Evolutionary conservation across 2,113 vertebrate genomes (phyloP).

Genomic region (Eulemur rufifrons): DNA sequence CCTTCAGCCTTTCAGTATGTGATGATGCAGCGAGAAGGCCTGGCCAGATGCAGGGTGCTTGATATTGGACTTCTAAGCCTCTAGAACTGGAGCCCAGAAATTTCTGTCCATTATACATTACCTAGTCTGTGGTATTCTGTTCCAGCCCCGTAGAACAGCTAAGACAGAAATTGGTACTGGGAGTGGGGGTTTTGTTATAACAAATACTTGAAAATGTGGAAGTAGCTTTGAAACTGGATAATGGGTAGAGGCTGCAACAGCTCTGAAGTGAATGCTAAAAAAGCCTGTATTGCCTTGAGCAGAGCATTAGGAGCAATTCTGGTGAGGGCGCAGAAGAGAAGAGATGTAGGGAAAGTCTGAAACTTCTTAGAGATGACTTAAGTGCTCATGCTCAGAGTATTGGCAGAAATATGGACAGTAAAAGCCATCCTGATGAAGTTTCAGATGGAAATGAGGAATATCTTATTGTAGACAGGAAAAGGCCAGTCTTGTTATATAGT

Average conservation of each 20-base stretch:
- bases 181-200: neutral
- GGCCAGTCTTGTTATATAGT: neutral
- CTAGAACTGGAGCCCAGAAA: neutral
- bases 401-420: neutral
- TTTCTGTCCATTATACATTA: neutral
- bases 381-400: no score
- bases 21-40: neutral
- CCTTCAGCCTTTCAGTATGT: neutral
- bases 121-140: neutral
- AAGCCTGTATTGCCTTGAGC: neutral
- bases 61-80: neutral
- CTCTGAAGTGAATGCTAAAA: neutral
- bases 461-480: neutral
- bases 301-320: neutral
- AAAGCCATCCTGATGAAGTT: neutral
- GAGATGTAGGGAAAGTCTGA: neutral
- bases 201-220: neutral
- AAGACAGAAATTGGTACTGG: neutral
- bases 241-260: neutral
- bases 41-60: no score
- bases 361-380: neutral
- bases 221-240: neutral
- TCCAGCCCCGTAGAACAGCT: neutral
- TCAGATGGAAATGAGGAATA: neutral
- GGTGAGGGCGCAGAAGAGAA: neutral